Evolutionary conservation across 2,888 invertebrate genomes (phyloP).

Genomic region (Polydrusus pterygomalis): DNA sequence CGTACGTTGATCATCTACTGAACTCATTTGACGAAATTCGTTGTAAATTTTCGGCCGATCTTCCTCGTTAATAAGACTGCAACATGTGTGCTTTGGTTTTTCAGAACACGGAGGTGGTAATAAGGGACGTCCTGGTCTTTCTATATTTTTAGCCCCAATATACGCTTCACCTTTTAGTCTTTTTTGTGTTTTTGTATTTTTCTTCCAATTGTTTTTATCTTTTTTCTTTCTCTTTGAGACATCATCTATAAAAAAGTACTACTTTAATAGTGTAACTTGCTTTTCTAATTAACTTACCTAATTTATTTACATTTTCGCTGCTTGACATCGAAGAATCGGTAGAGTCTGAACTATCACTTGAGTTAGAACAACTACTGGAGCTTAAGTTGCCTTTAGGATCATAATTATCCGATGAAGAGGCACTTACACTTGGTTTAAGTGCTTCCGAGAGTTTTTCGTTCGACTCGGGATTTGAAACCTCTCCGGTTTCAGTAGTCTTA

Average conservation of each 20-base stretch:
- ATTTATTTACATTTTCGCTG: neutral
- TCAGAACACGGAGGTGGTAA: constrained; percentile 55
- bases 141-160: constrained; percentile 42
- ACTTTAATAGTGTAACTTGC: neutral
- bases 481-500: too few species aligned
- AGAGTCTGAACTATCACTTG: neutral
- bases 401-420: too few species aligned
- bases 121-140: constrained; percentile 48
- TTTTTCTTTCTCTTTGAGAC: constrained; percentile 1
- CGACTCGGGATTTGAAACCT: too few species aligned
- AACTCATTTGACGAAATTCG: constrained; percentile 53
- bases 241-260: neutral
- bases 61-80: constrained; percentile 51
- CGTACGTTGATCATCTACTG: constrained; percentile 58
- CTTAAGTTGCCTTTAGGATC: neutral
- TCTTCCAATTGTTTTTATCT: constrained; percentile 15
- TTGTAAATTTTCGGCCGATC: constrained; percentile 53
- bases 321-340: neutral
- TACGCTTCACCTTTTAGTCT: constrained; percentile 51
- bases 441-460: too few species aligned
- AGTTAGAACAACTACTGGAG: neutral
- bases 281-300: constrained; percentile 6
- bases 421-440: too few species aligned
- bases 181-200: constrained; percentile 48
- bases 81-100: constrained; percentile 59